Evolutionary conservation across 2,888 invertebrate species (phyloP).

Genomic region (Elegia similella): DNA sequence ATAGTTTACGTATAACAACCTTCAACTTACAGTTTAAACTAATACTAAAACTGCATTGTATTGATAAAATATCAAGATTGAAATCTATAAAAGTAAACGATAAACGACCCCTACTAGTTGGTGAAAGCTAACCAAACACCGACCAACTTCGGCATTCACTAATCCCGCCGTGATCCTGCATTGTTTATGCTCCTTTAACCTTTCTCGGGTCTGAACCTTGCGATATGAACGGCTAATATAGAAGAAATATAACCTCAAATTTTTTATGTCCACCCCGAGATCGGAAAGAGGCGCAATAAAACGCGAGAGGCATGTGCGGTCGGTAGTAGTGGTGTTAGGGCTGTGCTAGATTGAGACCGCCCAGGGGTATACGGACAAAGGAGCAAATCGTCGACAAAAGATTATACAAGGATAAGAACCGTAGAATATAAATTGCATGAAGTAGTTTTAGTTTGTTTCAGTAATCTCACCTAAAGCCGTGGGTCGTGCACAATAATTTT

Average conservation of each 20-base stretch:
- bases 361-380: too few relatives aligned
- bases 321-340: slow-evolving; percentile 5
- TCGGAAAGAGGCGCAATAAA: slow-evolving; percentile 62
- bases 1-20: too few relatives aligned
- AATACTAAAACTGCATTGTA: too few relatives aligned
- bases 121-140: slow-evolving; percentile 20
- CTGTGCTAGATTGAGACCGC: too few relatives aligned
- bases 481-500: too few relatives aligned
- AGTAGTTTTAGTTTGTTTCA: too few relatives aligned
- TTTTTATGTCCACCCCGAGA: slow-evolving; percentile 44
- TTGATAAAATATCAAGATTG: background rate
- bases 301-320: slow-evolving; percentile 56
- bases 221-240: slow-evolving; percentile 19
- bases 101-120: slow-evolving; percentile 6
- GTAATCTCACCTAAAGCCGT: too few relatives aligned
- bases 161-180: slow-evolving; percentile 31
- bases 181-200: slow-evolving; percentile 31
- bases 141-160: slow-evolving; percentile 41
- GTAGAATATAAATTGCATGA: too few relatives aligned
- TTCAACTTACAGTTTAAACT: too few relatives aligned
- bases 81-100: background rate
- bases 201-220: slow-evolving; percentile 17
- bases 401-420: too few relatives aligned
- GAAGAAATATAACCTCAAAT: slow-evolving; percentile 39
- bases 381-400: too few relatives aligned